Evolutionary conservation across 2,797 vertebrate genomes (phyloP), one percentile per base, ranked within the genome.

Genomic region (Takifugu ocellatus): DNA sequence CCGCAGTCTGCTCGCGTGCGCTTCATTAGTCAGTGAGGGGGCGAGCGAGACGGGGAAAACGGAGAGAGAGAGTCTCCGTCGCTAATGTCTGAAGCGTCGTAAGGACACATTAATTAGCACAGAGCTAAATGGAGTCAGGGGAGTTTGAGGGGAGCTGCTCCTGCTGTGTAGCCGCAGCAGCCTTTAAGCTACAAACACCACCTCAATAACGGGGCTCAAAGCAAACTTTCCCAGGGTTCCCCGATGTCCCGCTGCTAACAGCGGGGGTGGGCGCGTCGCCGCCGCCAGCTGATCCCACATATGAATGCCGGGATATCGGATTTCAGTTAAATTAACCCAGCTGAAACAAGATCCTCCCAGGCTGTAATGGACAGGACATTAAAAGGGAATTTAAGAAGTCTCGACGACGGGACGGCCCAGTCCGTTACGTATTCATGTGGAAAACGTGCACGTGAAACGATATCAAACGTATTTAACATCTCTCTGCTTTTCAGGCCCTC

Each of bases 401-500:
- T 61, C 63, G 70, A 75, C 79, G 45, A 66, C 61, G n/a, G 33
- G 54, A 58, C 59, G 48, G 43, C 85, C 70, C 75, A 60, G 68
- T 74, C 74, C 72, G 74, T 79, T 76, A 63, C 24, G 54, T 8
- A 33, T 72, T 49, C 55, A 56, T 29, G 49, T 71, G 2, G 3
- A 12, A 39, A 39, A 39, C 36, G 12, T 10, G 36, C 5, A 39
- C 36, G 14, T 39, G 36, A 39, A 39, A 39, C 36, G 12, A 39
- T 39, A 39, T 39, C 36, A 39, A 39, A 39, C 14, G 36, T 39
- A 4, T 10, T 14, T 39, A 16, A 44, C 12, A 8, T 82, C 46
- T 36, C 10, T 25, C 10, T 15, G 50, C 47, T 46, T 33, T 0
- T 79, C 50, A 98, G 96, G 94, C 1, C 97, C 96, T 56, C 96